Evolutionary conservation across 2,888 invertebrate species (phyloP), one percentile per base, ranked within the genome.

Genomic region (Sericinus montela): DNA sequence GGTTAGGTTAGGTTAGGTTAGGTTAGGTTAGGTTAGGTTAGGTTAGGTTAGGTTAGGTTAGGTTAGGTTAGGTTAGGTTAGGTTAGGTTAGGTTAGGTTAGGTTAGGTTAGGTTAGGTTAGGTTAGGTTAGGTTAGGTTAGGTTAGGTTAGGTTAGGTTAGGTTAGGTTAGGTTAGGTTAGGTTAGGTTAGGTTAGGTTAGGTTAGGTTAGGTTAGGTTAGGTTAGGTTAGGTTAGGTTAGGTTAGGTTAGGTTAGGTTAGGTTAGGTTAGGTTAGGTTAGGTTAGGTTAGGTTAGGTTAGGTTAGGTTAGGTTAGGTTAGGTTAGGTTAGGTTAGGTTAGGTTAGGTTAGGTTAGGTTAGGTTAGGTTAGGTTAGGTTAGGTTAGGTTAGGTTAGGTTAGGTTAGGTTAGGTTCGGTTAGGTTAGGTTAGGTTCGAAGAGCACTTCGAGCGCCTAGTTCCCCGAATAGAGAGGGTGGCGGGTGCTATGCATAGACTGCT

Each of bases 1-100:
- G 53, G 53, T 51, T 51, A 53, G 53, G 53, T 51, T 51, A 45
- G 52, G 45, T 45, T 45, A 49, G 49, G 49, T 40, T 45, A 49
- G 49, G 53, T 46, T 48, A 48, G 47, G 52, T 48, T 48, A 44
- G 47, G 52, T 45, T 45, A 45, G 45, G 44, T 45, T 45, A 40
- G 47, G 48, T 48, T 41, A 48, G 48, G 45, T 45, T 42, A 48
- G 45, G 45, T 48, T 45, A 38, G 44, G 48, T 45, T 42, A 40
- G 37, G 48, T 44, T 45, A 41, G 50, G 50, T 45, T 45, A 45
- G 50, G 50, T 45, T 45, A 50, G 51, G 46, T 43, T 47, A 39
- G 51, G 51, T 43, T 43, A 46, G 46, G 46, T 43, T 46, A 43
- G 38, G 46, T 43, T 43, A 46, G 46, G 46, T 46, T 46, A 51